phyloP scores from a whole-genome alignment of 2,797 vertebrate species.

The Dendrocincla fuliginosa region DNA sequence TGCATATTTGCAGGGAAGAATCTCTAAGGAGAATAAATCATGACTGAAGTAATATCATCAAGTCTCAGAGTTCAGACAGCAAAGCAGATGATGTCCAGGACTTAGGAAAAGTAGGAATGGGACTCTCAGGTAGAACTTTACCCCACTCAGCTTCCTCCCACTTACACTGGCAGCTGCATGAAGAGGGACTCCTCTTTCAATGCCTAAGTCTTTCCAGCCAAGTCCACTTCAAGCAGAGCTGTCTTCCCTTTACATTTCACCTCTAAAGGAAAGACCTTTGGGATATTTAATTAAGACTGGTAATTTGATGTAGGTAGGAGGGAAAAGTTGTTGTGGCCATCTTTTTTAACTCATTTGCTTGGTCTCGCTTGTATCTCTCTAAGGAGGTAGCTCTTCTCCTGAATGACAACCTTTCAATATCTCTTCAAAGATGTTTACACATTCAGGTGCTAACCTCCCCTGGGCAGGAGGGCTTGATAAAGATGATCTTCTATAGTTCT shows the following conservation, averaged over 20 bases:
- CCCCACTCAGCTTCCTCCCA: neutral
- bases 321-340: neutral
- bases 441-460: slow-evolving; percentile 21
- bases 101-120: neutral
- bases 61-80: neutral
- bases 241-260: slow-evolving; percentile 20
- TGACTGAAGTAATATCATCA: neutral
- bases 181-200: neutral
- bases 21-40: neutral
- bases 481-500: neutral
- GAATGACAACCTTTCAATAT: neutral
- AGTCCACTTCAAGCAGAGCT: neutral
- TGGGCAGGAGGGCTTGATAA: neutral
- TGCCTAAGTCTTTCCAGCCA: neutral
- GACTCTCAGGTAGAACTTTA: slow-evolving; percentile 43
- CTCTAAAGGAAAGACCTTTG: neutral
- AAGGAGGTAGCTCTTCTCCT: neutral
- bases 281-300: neutral
- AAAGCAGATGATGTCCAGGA: slow-evolving; percentile 4
- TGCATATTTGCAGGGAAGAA: neutral
- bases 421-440: slow-evolving; percentile 54
- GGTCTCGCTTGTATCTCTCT: neutral
- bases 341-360: neutral
- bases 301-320: neutral
- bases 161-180: neutral